Evolutionary conservation across 2,888 invertebrate genomes (phyloP).

Genomic region (Mesorhabditis belari): DNA sequence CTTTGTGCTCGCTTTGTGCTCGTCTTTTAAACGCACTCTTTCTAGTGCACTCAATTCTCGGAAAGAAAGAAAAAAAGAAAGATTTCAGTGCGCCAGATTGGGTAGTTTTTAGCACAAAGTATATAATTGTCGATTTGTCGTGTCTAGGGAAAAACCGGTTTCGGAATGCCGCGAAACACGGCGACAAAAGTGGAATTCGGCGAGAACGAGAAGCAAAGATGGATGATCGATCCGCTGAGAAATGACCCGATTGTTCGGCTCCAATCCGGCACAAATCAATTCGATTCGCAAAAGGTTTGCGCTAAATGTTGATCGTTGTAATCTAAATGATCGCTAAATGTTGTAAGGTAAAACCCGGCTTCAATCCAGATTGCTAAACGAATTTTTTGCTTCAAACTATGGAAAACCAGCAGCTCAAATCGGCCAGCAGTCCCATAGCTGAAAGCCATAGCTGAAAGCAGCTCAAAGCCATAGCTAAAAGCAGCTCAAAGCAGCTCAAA

Average conservation of each 20-base stretch:
- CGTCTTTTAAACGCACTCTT: too few relatives aligned
- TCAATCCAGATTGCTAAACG: too few relatives aligned
- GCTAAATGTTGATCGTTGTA: not conserved
- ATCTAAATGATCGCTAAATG: not conserved
- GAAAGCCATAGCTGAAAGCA: too few relatives aligned
- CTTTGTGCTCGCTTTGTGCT: too few relatives aligned
- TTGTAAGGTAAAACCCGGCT: too few relatives aligned
- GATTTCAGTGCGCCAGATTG: not conserved
- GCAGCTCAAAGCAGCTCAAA: too few relatives aligned
- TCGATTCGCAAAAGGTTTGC: conserved; percentile 42
- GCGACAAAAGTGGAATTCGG: conserved; percentile 40
- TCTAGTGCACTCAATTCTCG: too few relatives aligned
- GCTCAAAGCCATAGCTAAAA: too few relatives aligned
- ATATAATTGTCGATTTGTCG: conserved; percentile 1
- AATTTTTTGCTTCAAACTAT: too few relatives aligned
- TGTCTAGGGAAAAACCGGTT: conserved; percentile 43
- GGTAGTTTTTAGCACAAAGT: conserved; percentile 2
- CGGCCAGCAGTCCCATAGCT: too few relatives aligned
- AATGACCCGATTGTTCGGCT: conserved; percentile 46
- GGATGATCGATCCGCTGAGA: conserved; percentile 33
- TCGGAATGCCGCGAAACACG: conserved; percentile 48
- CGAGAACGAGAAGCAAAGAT: conserved; percentile 36
- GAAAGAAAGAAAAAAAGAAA: conserved; percentile 4
- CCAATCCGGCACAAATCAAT: conserved; percentile 50
- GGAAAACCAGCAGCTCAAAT: too few relatives aligned